These are phyloP conservation scores for Eurois occulta DNA, from an alignment of 2,888 invertebrate genomes.

Conservation along the genomic window DNA sequence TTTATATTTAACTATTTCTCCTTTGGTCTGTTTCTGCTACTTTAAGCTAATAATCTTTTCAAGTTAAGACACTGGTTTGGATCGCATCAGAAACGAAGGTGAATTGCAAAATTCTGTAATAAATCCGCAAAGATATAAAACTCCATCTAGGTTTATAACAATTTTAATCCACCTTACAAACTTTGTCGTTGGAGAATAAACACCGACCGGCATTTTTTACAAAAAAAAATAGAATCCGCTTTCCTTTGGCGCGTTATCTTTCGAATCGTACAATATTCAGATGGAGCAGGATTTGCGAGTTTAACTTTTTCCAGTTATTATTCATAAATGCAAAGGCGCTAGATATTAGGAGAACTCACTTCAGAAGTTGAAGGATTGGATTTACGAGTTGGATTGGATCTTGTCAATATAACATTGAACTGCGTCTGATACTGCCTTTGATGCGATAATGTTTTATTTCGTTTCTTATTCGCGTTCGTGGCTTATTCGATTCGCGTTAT, in stretches of 20 bases:
- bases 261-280: slow-evolving; percentile 86
- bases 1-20: background rate
- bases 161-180: slow-evolving; percentile 78
- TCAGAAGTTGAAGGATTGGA: slow-evolving; percentile 82
- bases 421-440: slow-evolving; percentile 65
- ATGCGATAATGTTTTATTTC: slow-evolving; percentile 66
- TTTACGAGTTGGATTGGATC: slow-evolving; percentile 78
- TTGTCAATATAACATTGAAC: slow-evolving; percentile 77
- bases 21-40: background rate
- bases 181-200: slow-evolving; percentile 78
- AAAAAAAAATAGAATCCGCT: slow-evolving; percentile 66
- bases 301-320: slow-evolving; percentile 88
- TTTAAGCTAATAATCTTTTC: slow-evolving; percentile 29
- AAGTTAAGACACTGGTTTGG: slow-evolving; percentile 26
- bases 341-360: slow-evolving; percentile 85
- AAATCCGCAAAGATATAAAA: slow-evolving; percentile 68
- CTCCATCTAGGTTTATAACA: slow-evolving; percentile 69
- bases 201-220: slow-evolving; percentile 66
- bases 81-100: slow-evolving; percentile 49
- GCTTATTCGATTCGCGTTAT: slow-evolving; percentile 44
- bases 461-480: slow-evolving; percentile 31
- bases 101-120: slow-evolving; percentile 63
- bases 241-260: slow-evolving; percentile 83
- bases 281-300: slow-evolving; percentile 84
- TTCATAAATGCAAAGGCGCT: slow-evolving; percentile 89